Conservation (phyloP, 1,140 invertebrate genomes). For the Zaprionus inermis region DNA sequence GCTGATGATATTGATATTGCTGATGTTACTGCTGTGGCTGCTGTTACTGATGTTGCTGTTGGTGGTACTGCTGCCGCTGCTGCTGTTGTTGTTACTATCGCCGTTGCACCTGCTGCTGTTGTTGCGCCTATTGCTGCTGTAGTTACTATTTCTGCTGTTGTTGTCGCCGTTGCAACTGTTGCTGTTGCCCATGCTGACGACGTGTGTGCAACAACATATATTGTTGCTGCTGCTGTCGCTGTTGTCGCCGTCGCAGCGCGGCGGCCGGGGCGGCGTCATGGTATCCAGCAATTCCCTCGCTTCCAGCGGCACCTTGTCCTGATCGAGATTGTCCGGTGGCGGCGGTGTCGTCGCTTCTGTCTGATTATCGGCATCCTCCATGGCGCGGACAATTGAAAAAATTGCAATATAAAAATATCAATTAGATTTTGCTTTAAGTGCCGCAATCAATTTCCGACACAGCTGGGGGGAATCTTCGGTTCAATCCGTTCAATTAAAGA, state of each 20-base stretch:
- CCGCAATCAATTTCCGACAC: constrained; percentile 39
- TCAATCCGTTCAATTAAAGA: constrained; percentile 38
- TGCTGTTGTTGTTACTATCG: neutral
- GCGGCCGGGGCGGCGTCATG: neutral
- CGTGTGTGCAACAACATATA: no score
- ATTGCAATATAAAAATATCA: neutral
- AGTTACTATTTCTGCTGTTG: neutral
- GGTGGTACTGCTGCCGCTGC: neutral
- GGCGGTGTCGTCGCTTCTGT: neutral
- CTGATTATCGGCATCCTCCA: neutral
- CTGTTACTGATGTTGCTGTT: neutral
- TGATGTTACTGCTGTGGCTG: no score
- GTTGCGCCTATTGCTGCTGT: neutral
- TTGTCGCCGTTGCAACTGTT: neutral
- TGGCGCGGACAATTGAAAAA: neutral
- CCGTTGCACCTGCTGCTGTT: neutral
- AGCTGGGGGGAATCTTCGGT: no score
- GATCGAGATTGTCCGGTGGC: neutral
- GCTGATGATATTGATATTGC: neutral
- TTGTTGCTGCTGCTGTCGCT: neutral
- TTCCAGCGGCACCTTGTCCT: constrained; percentile 6
- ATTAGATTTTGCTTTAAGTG: constrained; percentile 34
- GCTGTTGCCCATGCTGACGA: neutral
- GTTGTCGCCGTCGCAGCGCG: neutral
- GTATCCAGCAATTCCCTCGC: neutral